Evolutionary conservation across 2,888 invertebrate species (phyloP).

Genomic region (Melanostoma mellinum): DNA sequence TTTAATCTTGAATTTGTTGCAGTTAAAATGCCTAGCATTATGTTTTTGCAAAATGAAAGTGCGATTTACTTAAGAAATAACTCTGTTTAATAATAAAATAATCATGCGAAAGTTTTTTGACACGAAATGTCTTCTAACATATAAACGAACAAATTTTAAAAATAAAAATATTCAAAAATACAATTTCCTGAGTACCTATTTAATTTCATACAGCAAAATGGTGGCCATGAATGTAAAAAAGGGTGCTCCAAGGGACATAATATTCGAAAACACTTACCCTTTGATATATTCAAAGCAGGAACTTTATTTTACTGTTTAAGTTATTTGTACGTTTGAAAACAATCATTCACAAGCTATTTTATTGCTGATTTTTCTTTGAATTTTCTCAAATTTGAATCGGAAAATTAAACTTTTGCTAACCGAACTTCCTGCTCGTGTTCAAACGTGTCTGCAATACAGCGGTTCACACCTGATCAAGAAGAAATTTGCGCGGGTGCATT

Average conservation of each 20-base stretch:
- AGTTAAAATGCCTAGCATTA: conserved; percentile 13
- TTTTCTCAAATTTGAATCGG: neutral
- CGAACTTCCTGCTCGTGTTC: conserved; percentile 6
- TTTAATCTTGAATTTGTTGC: conserved; percentile 2
- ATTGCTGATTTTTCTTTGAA: neutral
- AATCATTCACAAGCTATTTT: neutral
- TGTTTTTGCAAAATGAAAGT: neutral
- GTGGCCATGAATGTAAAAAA: conserved; percentile 5
- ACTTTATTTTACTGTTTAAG: too few species aligned
- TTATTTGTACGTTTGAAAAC: too few species aligned
- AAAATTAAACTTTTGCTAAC: neutral
- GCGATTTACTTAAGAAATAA: too few species aligned
- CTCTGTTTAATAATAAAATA: too few species aligned
- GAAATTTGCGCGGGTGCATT: neutral
- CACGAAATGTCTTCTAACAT: neutral
- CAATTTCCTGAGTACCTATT: neutral
- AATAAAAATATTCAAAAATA: neutral
- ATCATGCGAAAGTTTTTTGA: too few species aligned
- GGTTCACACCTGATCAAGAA: neutral
- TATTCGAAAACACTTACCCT: neutral
- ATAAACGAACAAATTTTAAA: neutral
- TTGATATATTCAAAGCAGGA: neutral
- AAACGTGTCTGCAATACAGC: neutral
- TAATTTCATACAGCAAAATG: neutral
- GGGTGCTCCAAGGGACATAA: neutral